Evolutionary conservation across 2,797 vertebrate genomes (phyloP), one percentile per base, ranked within the genome.

Genomic region (Anabas testudineus): DNA sequence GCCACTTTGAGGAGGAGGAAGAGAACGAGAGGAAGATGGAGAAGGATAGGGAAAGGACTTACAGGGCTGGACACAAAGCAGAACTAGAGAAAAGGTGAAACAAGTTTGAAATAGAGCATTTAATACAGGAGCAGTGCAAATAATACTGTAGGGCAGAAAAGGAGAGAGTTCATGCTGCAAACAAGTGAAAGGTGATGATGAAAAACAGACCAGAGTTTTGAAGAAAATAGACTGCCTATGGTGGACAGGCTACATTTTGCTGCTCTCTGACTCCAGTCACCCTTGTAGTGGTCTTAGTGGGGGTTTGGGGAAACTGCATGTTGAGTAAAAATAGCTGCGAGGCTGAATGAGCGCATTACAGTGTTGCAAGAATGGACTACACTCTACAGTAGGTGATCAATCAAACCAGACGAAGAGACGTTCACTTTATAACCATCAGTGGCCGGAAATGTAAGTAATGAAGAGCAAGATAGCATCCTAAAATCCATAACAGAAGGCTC

Each of bases 371-470:
- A 87, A 63, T 42, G 82, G 71, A 79, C 59, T 54, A 81, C 87
- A 87, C 82, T 90, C 82, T 78, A n/a, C n/a, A n/a, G n/a, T n/a
- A 76, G 74, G 76, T 88, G 77, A 90, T 90, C 87, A 83, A 91
- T 90, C 90, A 90, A 78, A 62, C 64, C 59, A 19, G 72, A 82
- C 86, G 88, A 79, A 80, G 78, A 73, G 62, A 82, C 39, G 47
- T 80, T 72, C 81, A 87, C 87, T 90, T 88, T 83, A 77, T 82
- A 85, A 85, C 85, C 87, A 89, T 87, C 88, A 85, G 76, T 59
- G 80, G 65, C 73, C 77, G 78, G 86, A 90, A 89, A 90, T 52
- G 22, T 71, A 71, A 84, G 79, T 76, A 76, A 77, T 68, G 70
- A 81, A 74, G 67, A 86, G 81, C 61, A 53, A 71, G 74, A 74